A percentile compares a stretch with the other conserved stretches of the same genome.
These are phyloP conservation scores for Propithecus coquereli DNA, from an alignment of 2,113 vertebrate species.

Conservation along the genomic window DNA sequence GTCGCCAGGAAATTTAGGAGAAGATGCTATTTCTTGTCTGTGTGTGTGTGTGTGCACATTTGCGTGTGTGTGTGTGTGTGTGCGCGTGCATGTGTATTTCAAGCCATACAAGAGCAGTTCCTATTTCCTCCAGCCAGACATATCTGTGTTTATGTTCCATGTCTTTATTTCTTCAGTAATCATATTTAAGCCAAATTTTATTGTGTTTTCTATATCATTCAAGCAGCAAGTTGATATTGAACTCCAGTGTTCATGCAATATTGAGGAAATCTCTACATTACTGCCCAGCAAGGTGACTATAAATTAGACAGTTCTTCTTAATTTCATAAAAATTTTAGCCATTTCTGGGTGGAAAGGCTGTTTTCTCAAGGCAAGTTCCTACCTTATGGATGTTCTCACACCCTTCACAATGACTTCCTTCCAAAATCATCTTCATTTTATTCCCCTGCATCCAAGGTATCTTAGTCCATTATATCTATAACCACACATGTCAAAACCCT, in stretches of 20 bases:
- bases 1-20: slow-evolving; percentile 59
- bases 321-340: slow-evolving; percentile 75
- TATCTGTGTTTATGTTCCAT: slow-evolving; percentile 58
- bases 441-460: background rate
- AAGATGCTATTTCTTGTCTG: background rate
- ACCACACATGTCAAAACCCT: background rate
- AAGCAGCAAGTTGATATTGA: slow-evolving; percentile 70
- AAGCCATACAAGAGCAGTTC: background rate
- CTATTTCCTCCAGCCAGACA: slow-evolving; percentile 57
- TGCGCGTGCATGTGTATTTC: background rate
- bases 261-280: slow-evolving; percentile 69
- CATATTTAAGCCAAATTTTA: slow-evolving; percentile 76
- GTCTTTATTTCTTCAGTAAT: slow-evolving; percentile 74
- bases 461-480: background rate
- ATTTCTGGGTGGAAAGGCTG: slow-evolving; percentile 63
- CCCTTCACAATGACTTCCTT: background rate
- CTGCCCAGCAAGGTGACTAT: slow-evolving; percentile 23
- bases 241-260: slow-evolving; percentile 53
- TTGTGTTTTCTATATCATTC: slow-evolving; percentile 77
- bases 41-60: background rate
- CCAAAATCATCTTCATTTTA: background rate
- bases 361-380: slow-evolving; percentile 66
- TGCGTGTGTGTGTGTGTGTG: background rate
- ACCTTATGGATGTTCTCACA: slow-evolving; percentile 61
- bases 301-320: slow-evolving; percentile 72